phyloP scores from a whole-genome alignment of 2,888 invertebrate species.

The Alloplasta piceator region DNA sequence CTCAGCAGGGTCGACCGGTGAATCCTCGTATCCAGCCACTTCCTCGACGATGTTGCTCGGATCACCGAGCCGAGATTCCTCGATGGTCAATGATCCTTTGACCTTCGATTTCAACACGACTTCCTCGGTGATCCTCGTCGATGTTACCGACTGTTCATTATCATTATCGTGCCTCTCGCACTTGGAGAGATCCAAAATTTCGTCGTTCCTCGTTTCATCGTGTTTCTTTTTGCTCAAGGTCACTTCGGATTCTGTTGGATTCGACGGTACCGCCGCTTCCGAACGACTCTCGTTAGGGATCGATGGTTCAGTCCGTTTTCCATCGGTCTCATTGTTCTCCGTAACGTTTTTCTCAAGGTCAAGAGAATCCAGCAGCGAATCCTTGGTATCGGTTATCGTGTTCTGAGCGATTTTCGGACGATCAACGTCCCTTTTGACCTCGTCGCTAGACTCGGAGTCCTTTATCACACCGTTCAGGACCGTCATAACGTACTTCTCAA shows the following conservation, averaged over 20 bases:
- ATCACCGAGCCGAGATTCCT: not conserved
- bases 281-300: conserved; percentile 74
- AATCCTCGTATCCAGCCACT: conserved; percentile 2
- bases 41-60: conserved; percentile 9
- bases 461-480: conserved; percentile 81
- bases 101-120: not conserved
- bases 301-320: conserved; percentile 69
- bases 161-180: conserved; percentile 10
- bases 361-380: conserved; percentile 42
- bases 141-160: not conserved
- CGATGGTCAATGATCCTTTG: not conserved
- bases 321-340: conserved; percentile 30
- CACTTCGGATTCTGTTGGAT: conserved; percentile 7
- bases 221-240: conserved; percentile 41
- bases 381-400: conserved; percentile 37
- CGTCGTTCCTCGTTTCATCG: conserved; percentile 47
- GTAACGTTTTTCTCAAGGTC: conserved; percentile 10
- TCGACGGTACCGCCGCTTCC: conserved; percentile 74
- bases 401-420: conserved; percentile 17
- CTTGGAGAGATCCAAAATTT: not conserved
- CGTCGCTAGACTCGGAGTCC: conserved; percentile 73
- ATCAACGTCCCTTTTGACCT: conserved; percentile 49
- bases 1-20: conserved; percentile 44
- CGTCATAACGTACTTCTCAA: conserved; percentile 82
- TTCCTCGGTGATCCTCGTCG: not conserved